Percentiles rank a stretch among this genome's conserved stretches.
Conservation (phyloP, 2,888 invertebrate genomes). For the Leptinotarsa haldemani region DNA sequence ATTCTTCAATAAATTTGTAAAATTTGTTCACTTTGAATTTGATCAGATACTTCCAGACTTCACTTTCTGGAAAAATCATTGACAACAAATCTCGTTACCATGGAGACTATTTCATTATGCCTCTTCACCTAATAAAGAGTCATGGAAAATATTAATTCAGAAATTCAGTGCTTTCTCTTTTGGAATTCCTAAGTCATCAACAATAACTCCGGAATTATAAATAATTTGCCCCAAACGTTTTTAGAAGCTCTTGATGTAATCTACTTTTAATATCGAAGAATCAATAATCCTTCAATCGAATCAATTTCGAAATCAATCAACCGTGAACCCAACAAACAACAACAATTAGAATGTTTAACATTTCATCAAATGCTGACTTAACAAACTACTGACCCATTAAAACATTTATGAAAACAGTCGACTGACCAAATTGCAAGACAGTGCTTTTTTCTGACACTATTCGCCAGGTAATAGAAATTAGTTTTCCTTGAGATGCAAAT, state of each 20-base stretch:
- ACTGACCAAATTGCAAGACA: constrained; percentile 10
- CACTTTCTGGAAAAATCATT: too few relatives aligned
- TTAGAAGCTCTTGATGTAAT: neutral
- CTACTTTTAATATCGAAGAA: neutral
- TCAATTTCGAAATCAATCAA: constrained; percentile 9
- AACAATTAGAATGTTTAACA: constrained; percentile 22
- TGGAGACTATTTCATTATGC: too few relatives aligned
- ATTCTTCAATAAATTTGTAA: too few relatives aligned
- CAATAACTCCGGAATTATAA: too few relatives aligned
- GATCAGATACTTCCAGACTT: too few relatives aligned
- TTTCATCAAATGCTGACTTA: constrained; percentile 23
- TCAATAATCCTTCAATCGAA: constrained; percentile 7
- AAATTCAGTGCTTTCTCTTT: too few relatives aligned
- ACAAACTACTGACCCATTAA: constrained; percentile 26
- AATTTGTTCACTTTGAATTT: too few relatives aligned
- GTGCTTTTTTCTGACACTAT: neutral
- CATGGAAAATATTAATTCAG: too few relatives aligned
- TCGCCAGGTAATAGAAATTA: constrained; percentile 6
- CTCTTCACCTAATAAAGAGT: too few relatives aligned
- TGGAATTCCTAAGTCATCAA: too few relatives aligned
- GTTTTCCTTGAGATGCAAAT: constrained; percentile 4
- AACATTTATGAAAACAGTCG: constrained; percentile 15
- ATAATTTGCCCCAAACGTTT: neutral
- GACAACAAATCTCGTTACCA: too few relatives aligned
- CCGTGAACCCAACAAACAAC: constrained; percentile 1